These are phyloP conservation scores for Bos indicus DNA, from an alignment of 2,113 vertebrate genomes.

Conservation along the genomic window DNA sequence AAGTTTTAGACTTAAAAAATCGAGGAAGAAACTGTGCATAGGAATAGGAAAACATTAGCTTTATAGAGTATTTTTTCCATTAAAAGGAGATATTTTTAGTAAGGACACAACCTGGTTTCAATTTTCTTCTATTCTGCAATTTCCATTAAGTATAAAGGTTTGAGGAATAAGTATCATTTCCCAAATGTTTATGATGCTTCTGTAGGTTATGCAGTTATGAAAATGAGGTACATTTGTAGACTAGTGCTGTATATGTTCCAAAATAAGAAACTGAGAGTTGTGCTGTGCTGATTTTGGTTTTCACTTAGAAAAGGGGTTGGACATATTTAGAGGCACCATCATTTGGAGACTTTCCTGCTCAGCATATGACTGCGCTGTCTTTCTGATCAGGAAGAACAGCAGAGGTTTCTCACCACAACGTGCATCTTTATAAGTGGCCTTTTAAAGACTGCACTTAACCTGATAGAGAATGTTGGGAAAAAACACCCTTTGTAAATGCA, in stretches of 20 bases:
- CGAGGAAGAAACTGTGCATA: background rate
- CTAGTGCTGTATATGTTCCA: background rate
- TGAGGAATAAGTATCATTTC: conserved; percentile 25
- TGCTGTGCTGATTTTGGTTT: background rate
- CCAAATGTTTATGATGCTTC: background rate
- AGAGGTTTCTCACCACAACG: background rate
- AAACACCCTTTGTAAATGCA: conserved; percentile 34
- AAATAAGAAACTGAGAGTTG: background rate
- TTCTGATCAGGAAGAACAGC: background rate
- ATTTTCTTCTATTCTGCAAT: conserved; percentile 32
- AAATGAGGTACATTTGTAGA: background rate
- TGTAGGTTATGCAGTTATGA: background rate
- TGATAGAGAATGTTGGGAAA: background rate
- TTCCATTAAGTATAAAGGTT: background rate
- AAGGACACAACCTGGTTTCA: background rate
- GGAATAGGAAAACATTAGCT: background rate
- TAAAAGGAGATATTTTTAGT: background rate
- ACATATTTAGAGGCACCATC: background rate
- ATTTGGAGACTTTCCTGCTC: background rate
- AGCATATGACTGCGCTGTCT: background rate
- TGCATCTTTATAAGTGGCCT: background rate
- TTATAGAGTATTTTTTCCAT: background rate
- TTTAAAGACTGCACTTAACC: conserved; percentile 29
- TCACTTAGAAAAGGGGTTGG: background rate
- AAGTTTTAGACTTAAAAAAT: background rate